Percentiles rank a stretch among this genome's conserved stretches.
These are phyloP conservation scores for Adelosebastes latens DNA, from an alignment of 2,797 vertebrate species.

Conservation along the genomic window DNA sequence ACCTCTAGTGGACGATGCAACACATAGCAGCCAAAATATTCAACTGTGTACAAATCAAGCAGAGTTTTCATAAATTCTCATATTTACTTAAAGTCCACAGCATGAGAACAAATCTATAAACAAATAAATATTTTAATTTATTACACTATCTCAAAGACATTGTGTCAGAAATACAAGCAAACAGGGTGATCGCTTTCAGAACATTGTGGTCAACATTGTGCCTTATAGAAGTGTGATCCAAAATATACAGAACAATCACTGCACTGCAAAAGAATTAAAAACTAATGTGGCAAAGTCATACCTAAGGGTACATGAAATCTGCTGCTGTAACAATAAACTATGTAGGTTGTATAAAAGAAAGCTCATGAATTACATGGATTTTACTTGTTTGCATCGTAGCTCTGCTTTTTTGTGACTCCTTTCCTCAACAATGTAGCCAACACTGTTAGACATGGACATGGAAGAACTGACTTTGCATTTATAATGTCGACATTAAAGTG, in stretches of 20 bases:
- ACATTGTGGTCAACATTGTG: slow-evolving; percentile 22
- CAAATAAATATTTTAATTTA: slow-evolving; percentile 76
- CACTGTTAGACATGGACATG: not conserved
- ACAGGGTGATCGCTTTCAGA: slow-evolving; percentile 27
- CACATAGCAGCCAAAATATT: not conserved
- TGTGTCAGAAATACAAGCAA: slow-evolving; percentile 43
- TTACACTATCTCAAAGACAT: slow-evolving; percentile 59
- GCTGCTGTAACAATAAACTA: slow-evolving; percentile 12
- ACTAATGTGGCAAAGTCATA: slow-evolving; percentile 7
- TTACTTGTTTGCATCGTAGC: not conserved
- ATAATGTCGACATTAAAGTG: not conserved
- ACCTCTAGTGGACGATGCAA: slow-evolving; percentile 69
- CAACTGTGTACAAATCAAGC: not conserved
- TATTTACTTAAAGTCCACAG: slow-evolving; percentile 37
- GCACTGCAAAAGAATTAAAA: slow-evolving; percentile 29
- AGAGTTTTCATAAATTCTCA: not conserved
- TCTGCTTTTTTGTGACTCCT: not conserved
- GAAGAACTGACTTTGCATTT: not conserved
- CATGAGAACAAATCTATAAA: slow-evolving; percentile 60
- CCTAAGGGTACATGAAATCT: not conserved
- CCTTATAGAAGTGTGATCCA: slow-evolving; percentile 24
- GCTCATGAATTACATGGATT: not conserved
- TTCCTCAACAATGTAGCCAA: not conserved
- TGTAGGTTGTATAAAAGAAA: slow-evolving; percentile 1
- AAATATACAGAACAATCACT: slow-evolving; percentile 48